Percentiles rank a stretch among this genome's conserved stretches.
phyloP scores from a whole-genome alignment of 2,797 vertebrate genomes.

The Phalloptychus januarius region DNA sequence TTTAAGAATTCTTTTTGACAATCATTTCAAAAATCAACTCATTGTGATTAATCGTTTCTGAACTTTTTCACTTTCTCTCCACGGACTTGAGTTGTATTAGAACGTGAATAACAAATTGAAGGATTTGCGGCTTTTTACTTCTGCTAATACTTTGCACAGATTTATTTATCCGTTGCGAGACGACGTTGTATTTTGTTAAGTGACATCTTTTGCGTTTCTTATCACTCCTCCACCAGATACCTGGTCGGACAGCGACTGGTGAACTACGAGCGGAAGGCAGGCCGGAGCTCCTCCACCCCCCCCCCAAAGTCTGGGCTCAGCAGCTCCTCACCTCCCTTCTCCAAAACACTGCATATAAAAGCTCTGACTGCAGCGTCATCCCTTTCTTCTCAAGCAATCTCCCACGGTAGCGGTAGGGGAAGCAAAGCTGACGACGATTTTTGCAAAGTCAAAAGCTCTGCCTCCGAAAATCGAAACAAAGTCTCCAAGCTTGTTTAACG shows the following conservation, averaged over 20 bases:
- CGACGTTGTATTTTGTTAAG: background rate
- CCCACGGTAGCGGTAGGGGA: slow-evolving; percentile 24
- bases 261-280: slow-evolving; percentile 94
- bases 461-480: slow-evolving; percentile 4
- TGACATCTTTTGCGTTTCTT: background rate
- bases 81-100: background rate
- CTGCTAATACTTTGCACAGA: background rate
- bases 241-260: slow-evolving; percentile 96
- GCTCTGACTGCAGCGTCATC: slow-evolving; percentile 9
- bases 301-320: slow-evolving; percentile 30
- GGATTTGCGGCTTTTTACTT: background rate
- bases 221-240: slow-evolving; percentile 81
- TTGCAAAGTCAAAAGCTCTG: slow-evolving; percentile 8
- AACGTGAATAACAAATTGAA: background rate
- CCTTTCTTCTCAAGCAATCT: slow-evolving; percentile 10
- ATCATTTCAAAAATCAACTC: too few species aligned
- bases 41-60: background rate
- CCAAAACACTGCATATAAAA: slow-evolving; percentile 33
- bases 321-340: slow-evolving; percentile 18
- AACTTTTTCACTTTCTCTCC: background rate
- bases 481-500: slow-evolving; percentile 17
- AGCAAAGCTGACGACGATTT: slow-evolving; percentile 13
- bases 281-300: slow-evolving; percentile 67
- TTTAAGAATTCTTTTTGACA: too few species aligned
- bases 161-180: background rate